phyloP scores from a whole-genome alignment of 2,888 invertebrate species.

The Drosophila paracracens region DNA sequence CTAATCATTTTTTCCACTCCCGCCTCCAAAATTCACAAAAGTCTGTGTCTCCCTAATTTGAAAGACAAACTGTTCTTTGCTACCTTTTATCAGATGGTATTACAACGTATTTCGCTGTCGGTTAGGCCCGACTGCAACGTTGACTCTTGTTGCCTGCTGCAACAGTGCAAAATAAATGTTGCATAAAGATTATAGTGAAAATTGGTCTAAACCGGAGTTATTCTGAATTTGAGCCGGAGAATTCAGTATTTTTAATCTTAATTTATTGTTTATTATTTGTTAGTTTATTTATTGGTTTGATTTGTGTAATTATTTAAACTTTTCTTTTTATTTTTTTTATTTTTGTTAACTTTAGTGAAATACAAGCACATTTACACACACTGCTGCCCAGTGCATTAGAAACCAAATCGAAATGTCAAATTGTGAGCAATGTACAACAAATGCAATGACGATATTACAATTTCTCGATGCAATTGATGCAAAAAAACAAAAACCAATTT shows the following conservation, averaged over 20 bases:
- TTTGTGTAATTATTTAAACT: constrained; percentile 16
- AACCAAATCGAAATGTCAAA: constrained; percentile 14
- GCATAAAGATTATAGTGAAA: neutral
- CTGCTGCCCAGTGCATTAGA: constrained; percentile 1
- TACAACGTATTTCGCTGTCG: no score
- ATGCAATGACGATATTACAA: constrained; percentile 1
- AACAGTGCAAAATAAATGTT: neutral
- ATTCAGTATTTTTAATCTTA: neutral
- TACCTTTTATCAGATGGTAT: no score
- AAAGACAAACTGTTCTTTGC: no score
- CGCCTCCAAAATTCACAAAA: neutral
- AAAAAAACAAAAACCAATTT: neutral
- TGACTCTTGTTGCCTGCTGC: no score
- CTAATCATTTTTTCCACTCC: neutral
- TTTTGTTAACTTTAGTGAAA: constrained; percentile 40
- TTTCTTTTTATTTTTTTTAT: constrained; percentile 11
- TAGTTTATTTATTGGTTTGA: constrained; percentile 7
- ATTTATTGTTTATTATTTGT: constrained; percentile 1
- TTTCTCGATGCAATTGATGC: neutral
- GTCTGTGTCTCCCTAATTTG: no score
- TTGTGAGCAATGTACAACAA: constrained; percentile 1
- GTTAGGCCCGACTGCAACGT: no score
- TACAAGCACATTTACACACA: constrained; percentile 2
- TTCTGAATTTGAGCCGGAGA: neutral
- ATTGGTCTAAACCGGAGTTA: neutral